phyloP scores from a whole-genome alignment of 2,113 vertebrate species.

The Pterophyllum scalare region DNA sequence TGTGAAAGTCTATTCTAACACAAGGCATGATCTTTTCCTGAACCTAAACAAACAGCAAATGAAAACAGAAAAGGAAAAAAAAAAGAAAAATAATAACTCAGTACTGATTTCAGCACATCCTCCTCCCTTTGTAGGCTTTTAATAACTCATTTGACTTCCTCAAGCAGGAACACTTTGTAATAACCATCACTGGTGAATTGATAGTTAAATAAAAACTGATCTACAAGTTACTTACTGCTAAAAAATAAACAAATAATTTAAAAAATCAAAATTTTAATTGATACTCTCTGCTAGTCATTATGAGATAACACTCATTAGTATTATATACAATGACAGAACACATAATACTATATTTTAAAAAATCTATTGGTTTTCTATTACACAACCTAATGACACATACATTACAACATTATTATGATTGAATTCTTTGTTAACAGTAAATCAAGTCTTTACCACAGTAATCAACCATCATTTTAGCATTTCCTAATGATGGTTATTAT shows the following conservation, averaged over 20 bases:
- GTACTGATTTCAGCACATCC: neutral
- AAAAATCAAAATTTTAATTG: too few relatives aligned
- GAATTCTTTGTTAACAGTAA: too few relatives aligned
- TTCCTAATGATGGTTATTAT: too few relatives aligned
- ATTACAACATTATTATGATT: too few relatives aligned
- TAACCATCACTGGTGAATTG: neutral
- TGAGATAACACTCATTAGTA: too few relatives aligned
- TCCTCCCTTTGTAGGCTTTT: neutral
- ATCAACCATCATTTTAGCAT: too few relatives aligned
- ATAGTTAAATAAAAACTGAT: neutral
- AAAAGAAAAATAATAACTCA: neutral
- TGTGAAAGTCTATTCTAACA: slow-evolving; percentile 7
- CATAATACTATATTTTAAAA: neutral
- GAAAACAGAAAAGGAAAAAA: too few relatives aligned
- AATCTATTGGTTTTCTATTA: neutral
- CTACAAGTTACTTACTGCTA: neutral
- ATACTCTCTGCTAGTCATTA: too few relatives aligned
- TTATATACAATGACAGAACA: too few relatives aligned
- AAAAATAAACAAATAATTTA: neutral
- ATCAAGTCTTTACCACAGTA: too few relatives aligned
- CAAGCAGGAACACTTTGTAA: too few relatives aligned
- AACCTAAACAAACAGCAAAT: neutral
- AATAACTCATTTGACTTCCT: neutral
- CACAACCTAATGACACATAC: too few relatives aligned
- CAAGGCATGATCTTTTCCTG: neutral